These are phyloP conservation scores for Sesamia nonagrioides DNA, from an alignment of 1,140 invertebrate species.

Conservation along the genomic window DNA sequence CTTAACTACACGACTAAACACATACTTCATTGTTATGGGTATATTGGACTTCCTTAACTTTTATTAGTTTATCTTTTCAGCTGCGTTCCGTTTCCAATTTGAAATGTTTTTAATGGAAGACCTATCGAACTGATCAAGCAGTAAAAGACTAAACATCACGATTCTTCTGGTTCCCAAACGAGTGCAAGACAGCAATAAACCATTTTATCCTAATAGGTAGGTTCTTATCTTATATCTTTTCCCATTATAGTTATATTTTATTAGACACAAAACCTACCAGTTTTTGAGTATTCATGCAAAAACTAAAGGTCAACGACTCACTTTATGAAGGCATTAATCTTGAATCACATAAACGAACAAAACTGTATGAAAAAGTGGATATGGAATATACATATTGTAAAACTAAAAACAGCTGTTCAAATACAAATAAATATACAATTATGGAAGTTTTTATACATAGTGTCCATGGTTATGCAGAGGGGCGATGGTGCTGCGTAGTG, in stretches of 20 bases:
- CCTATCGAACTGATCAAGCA: too few species aligned
- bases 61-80: too few species aligned
- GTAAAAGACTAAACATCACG: too few species aligned
- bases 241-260: conserved; percentile 10
- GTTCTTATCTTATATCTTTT: neutral
- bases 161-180: too few species aligned
- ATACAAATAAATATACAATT: conserved; percentile 43
- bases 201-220: too few species aligned
- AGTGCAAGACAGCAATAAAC: too few species aligned
- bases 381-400: conserved; percentile 21
- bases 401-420: conserved; percentile 31
- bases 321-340: conserved; percentile 6
- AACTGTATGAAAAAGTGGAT: neutral
- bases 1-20: too few species aligned
- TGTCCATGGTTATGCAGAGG: conserved; percentile 47
- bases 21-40: too few species aligned
- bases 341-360: neutral
- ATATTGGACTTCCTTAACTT: too few species aligned
- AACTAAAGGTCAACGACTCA: conserved; percentile 4
- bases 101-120: too few species aligned
- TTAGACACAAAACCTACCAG: conserved; percentile 6
- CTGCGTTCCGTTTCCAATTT: too few species aligned
- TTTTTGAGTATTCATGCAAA: conserved; percentile 1
- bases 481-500: conserved; percentile 56
- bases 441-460: conserved; percentile 44